Evolutionary conservation across 2,888 invertebrate genomes (phyloP).

Genomic region (Cheilosia vernalis): DNA sequence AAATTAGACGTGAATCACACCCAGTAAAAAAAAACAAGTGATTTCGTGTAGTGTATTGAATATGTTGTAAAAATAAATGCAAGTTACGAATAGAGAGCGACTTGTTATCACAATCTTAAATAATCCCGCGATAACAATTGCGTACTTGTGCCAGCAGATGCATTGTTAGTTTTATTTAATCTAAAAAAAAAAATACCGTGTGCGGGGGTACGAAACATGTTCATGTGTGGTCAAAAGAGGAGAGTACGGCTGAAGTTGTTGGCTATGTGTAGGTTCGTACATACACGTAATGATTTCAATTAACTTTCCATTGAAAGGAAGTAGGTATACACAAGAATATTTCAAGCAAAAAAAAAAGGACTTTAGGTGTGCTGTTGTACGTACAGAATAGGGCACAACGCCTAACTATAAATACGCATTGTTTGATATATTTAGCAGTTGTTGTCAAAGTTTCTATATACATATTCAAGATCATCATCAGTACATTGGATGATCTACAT

Average conservation of each 20-base stretch:
- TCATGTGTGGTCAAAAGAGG: too few relatives aligned
- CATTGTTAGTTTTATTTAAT: too few relatives aligned
- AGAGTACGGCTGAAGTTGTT: too few relatives aligned
- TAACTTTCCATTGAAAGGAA: not conserved
- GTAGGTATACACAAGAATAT: not conserved
- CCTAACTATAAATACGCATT: not conserved
- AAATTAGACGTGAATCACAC: not conserved
- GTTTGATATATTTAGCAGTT: not conserved
- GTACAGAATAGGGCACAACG: not conserved
- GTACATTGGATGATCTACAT: too few relatives aligned
- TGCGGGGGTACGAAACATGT: too few relatives aligned
- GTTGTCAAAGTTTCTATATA: not conserved
- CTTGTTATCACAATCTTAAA: too few relatives aligned
- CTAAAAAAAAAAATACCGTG: too few relatives aligned
- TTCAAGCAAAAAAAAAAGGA: not conserved
- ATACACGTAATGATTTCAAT: not conserved
- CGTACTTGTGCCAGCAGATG: too few relatives aligned
- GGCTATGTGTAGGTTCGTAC: too few relatives aligned
- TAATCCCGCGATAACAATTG: slow-evolving; percentile 1
- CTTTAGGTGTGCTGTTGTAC: not conserved
- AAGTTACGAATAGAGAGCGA: not conserved
- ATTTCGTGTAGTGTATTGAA: not conserved
- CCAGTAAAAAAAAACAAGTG: not conserved
- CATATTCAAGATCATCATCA: too few relatives aligned
- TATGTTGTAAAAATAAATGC: not conserved